phyloP scores from a whole-genome alignment of 2,113 vertebrate genomes.

The Petaurus breviceps region DNA sequence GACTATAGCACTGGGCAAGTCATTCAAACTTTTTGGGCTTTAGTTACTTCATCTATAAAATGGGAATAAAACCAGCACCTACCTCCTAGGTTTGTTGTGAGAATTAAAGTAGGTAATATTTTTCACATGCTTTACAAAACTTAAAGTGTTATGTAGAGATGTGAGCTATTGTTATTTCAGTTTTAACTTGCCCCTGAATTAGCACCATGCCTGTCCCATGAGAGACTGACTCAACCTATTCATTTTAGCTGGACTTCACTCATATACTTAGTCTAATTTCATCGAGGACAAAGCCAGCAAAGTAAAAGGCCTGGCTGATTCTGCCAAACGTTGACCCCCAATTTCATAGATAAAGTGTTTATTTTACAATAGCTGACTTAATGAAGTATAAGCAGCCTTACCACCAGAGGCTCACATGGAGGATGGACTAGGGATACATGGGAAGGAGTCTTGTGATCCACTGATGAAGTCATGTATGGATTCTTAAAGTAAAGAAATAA shows the following conservation, averaged over 20 bases:
- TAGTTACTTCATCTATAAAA: not conserved
- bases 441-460: not conserved
- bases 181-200: not conserved
- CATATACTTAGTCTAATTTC: not conserved
- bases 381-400: not conserved
- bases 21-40: not conserved
- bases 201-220: not conserved
- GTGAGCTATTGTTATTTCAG: not conserved
- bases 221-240: not conserved
- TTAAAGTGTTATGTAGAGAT: not conserved
- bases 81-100: not conserved
- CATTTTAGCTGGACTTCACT: not conserved
- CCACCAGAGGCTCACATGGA: not conserved
- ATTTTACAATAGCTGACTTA: not conserved
- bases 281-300: not conserved
- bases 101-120: not conserved
- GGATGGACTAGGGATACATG: not conserved
- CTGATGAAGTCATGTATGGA: not conserved
- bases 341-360: not conserved
- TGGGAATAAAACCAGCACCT: not conserved
- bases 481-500: not conserved
- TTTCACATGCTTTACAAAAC: not conserved
- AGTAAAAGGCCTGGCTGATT: not conserved
- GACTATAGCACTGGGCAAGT: not conserved
- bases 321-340: not conserved